These are phyloP conservation scores for Drosophila ironensis DNA, from an alignment of 1,140 invertebrate genomes.

Conservation along the genomic window DNA sequence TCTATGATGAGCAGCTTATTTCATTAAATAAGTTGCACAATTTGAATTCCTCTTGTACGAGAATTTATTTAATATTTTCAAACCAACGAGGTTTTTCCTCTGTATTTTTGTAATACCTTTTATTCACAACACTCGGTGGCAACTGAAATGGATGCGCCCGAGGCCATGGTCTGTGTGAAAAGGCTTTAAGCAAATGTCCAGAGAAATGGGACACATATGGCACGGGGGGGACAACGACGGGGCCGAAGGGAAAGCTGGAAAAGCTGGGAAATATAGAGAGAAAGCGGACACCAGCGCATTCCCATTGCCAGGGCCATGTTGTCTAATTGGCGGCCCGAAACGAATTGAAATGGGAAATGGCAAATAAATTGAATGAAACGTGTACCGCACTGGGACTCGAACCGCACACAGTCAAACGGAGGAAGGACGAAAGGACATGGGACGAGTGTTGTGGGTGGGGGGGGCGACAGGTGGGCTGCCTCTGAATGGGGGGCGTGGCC, in stretches of 20 bases:
- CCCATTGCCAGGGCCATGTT: constrained; percentile 44
- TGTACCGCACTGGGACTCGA: constrained; percentile 32
- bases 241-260: too few relatives aligned
- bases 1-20: too few relatives aligned
- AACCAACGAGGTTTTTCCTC: too few relatives aligned
- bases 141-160: too few relatives aligned
- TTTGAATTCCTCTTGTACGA: too few relatives aligned
- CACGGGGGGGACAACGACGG: too few relatives aligned
- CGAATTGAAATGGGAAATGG: constrained; percentile 78
- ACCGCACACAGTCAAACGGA: neutral
- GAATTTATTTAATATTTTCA: too few relatives aligned
- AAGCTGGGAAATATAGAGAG: neutral
- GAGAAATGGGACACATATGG: constrained; percentile 19
- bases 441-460: too few relatives aligned
- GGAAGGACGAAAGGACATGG: neutral
- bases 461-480: constrained; percentile 5
- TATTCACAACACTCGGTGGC: too few relatives aligned
- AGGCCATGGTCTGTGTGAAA: too few relatives aligned
- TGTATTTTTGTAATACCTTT: too few relatives aligned
- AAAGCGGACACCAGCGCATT: constrained; percentile 15
- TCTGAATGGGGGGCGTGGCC: constrained; percentile 25
- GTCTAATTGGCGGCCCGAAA: constrained; percentile 74
- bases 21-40: too few relatives aligned
- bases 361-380: constrained; percentile 78
- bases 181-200: constrained; percentile 35